These are phyloP conservation scores for Pangasius macronema DNA, from an alignment of 2,797 vertebrate genomes.

Conservation along the genomic window DNA sequence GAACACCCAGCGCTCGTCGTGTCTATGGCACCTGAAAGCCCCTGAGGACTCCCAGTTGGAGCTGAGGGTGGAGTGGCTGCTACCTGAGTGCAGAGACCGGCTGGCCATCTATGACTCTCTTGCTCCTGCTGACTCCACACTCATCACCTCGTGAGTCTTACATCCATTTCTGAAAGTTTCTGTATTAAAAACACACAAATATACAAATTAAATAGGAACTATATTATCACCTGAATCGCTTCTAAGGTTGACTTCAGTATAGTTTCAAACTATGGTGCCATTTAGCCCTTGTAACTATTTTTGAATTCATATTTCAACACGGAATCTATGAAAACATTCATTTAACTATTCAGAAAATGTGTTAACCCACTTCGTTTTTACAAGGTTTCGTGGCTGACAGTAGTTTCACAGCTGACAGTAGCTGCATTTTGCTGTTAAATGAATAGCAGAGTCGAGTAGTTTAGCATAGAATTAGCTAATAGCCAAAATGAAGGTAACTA, in stretches of 20 bases:
- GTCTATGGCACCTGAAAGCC: slow-evolving; percentile 89
- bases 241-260: background rate
- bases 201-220: background rate
- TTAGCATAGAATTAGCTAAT: background rate
- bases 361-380: background rate
- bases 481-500: background rate
- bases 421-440: background rate
- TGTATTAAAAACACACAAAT: background rate
- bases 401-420: too few species aligned
- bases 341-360: background rate
- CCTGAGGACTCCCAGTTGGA: slow-evolving; percentile 79
- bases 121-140: slow-evolving; percentile 75
- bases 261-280: background rate
- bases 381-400: too few species aligned
- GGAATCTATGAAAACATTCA: background rate
- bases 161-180: background rate
- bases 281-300: background rate
- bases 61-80: slow-evolving; percentile 85
- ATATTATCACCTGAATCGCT: background rate
- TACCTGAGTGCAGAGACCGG: slow-evolving; percentile 85
- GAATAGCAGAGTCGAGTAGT: background rate
- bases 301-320: background rate
- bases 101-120: slow-evolving; percentile 83
- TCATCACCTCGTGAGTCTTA: slow-evolving; percentile 89
- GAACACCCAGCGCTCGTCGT: slow-evolving; percentile 78